Conservation (phyloP, 1,140 invertebrate species). For the Drosophila micromelanica region DNA sequence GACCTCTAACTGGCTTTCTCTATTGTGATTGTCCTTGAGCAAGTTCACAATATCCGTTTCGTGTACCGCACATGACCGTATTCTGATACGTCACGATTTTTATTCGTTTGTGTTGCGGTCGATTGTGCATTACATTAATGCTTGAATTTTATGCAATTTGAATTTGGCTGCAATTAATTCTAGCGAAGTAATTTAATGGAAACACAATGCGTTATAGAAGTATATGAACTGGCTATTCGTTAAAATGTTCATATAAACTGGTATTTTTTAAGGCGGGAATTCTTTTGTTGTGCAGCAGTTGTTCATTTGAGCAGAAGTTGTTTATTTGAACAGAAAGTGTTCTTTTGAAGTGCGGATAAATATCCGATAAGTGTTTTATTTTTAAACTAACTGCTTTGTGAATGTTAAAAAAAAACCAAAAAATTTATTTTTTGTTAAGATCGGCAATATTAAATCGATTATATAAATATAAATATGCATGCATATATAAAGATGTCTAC, state of each 20-base stretch:
- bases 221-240: slow-evolving; percentile 8
- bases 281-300: too few species aligned
- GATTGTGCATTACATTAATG: slow-evolving; percentile 42
- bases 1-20: slow-evolving; percentile 15
- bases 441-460: too few species aligned
- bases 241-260: neutral
- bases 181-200: slow-evolving; percentile 13
- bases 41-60: slow-evolving; percentile 17
- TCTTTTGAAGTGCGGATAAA: too few species aligned
- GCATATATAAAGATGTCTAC: too few species aligned
- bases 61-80: neutral
- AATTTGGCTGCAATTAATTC: slow-evolving; percentile 36
- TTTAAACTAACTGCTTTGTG: too few species aligned
- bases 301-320: neutral
- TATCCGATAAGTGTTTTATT: too few species aligned
- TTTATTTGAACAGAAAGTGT: neutral
- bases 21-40: slow-evolving; percentile 28
- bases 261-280: neutral
- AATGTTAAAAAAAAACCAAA: too few species aligned
- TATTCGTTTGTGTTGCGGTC: slow-evolving; percentile 26
- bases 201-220: slow-evolving; percentile 34
- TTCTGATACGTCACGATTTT: slow-evolving; percentile 57
- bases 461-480: too few species aligned
- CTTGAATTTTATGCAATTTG: slow-evolving; percentile 43
- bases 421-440: too few species aligned